These are phyloP conservation scores for Xenopus laevis DNA, from an alignment of 2,113 vertebrate genomes.

Conservation along the genomic window DNA sequence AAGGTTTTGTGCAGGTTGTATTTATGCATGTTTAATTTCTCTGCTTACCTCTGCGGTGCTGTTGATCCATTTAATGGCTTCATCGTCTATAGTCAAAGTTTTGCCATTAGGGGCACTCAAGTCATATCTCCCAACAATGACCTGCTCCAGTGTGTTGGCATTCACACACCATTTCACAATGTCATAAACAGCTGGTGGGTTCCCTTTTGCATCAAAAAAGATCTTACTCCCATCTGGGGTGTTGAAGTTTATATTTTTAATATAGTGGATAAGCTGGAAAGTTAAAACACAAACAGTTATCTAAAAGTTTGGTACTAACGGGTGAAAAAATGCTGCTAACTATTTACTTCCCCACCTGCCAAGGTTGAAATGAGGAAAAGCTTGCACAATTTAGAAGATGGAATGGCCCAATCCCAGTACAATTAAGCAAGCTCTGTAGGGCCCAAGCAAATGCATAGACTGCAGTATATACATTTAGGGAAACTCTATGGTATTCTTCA, in stretches of 20 bases:
- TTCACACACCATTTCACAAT: constrained; percentile 13
- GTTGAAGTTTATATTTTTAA: background rate
- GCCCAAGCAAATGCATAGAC: constrained; percentile 13
- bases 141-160: background rate
- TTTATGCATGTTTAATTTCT: too few species aligned
- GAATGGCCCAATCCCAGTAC: background rate
- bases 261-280: constrained; percentile 6
- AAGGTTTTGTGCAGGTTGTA: too few species aligned
- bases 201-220: constrained; percentile 22
- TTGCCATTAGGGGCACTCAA: background rate
- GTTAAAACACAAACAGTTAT: background rate
- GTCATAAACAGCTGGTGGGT: background rate
- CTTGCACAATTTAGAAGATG: background rate
- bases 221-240: constrained; percentile 7
- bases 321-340: too few species aligned
- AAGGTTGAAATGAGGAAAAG: background rate
- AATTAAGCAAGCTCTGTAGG: background rate
- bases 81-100: constrained; percentile 11
- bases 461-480: background rate
- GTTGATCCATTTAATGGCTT: background rate
- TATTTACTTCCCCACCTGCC: background rate
- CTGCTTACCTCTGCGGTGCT: background rate
- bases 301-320: too few species aligned
- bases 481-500: background rate
- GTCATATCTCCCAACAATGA: constrained; percentile 23